Base-by-base conservation (phyloP, 2,888 invertebrate species). In the Neoascia interrupta region DNA sequence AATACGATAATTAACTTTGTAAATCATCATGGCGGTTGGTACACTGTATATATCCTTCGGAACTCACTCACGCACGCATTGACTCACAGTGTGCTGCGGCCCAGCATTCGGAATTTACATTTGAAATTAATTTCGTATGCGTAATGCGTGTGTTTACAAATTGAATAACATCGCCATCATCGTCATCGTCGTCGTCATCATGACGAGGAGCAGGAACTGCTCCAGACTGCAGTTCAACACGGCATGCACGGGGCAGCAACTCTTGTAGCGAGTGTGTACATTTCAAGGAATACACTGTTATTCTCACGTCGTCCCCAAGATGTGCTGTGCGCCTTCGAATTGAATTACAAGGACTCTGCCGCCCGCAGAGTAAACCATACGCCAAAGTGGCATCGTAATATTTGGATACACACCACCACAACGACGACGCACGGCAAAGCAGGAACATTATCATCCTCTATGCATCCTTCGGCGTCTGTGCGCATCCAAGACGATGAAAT, bases 1-100 rank as follows among this genome's bases (percentile, higher is more conserved):
- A 79, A 79, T 79, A 79, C 66, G 72, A 79, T 73, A 79, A 79
- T 79, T 79, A 79, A 73, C 79, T 79, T 79, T 79, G 79, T 61
- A 72, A 79, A 79, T 39, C 64, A 47, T 58, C 43, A 37, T n/a
- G 54, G 18, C 28, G 31, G 43, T 2, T 37, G 36, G 39, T 16
- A 18, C 11, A 6, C 8, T 16, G 11, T 37, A 5, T 61, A 60
- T 23, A 2, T n/a, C 45, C 37, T 31, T 43, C 8, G 23, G 15
- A 34, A 41, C 13, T 49, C 54, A 45, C 49, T 31, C 34, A 56
- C 18, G 34, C 21, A 45, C 19, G 23, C n/a, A 36, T 36, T 54
- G 53, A 37, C 28, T 47, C 31, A n/a, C 26, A 31, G 13, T 6
- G n/a, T n/a, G n/a, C n/a, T 3, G 3, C 13, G 11, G 18, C 13